Base-by-base conservation (phyloP, 1,140 invertebrate genomes). In the Ruditapes philippinarum region DNA sequence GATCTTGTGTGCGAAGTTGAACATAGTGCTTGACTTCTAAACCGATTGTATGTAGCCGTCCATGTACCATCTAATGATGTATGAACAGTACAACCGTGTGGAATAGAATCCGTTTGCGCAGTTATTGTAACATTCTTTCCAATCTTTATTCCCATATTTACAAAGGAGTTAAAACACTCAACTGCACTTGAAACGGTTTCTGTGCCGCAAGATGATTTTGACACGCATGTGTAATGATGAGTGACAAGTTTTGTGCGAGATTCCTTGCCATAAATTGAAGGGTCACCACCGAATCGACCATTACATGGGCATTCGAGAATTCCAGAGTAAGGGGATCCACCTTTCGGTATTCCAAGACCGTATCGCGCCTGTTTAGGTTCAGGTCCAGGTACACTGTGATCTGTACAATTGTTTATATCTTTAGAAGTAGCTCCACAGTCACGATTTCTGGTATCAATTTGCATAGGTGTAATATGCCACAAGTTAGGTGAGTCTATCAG, bases 391-490 rank as follows among this genome's bases (percentile, higher is more conserved):
- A 12, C 49, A 14, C 45, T 60, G 33, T 70, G 65, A 36, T 65
- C 57, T 25, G 83, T 87, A 68, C 89, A 90, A 31, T 90, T 90
- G 65, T 90, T 25, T 17, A 90, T 33, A n/a, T 90, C 89, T 54
- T 88, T 57, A 14, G 79, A 60, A 12, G 89, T 90, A 33, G 36
- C 89, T 4, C 89, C 89, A 68, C 89, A 90, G 49, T 90, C 89
- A 11, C 89, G 51, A 40, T 90, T 90, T 57, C 89, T 45, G 0
- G 89, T 90, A 62, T 90, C 89, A n/a, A 90, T 90, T 33, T 90
- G 89, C 89, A 90, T 90, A 19, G 89, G 89, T 25, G 89, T 90
- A 11, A 90, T 90, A 65, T 90, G 89, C 89, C 89, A 90, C 60
- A 54, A 38, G 28, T 90, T 79, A 33, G 89, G 89, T 0, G 89